These are phyloP conservation scores for Megaceryle alcyon DNA, from an alignment of 2,797 vertebrate genomes.

Conservation along the genomic window DNA sequence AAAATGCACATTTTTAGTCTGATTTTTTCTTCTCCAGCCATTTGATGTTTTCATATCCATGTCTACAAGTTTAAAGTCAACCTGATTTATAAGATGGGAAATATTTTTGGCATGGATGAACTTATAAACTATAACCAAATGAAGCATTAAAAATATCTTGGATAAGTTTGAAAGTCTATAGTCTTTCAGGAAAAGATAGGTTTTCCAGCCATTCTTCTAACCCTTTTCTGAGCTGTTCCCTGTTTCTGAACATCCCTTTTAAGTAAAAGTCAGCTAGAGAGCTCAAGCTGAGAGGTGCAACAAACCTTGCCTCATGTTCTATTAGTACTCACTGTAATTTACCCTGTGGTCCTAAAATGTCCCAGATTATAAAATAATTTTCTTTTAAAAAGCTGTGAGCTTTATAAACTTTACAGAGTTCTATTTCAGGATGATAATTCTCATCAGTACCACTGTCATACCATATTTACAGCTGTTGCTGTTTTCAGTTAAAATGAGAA, in stretches of 20 bases:
- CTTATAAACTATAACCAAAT: neutral
- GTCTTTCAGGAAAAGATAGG: neutral
- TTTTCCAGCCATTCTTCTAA: slow-evolving; percentile 1
- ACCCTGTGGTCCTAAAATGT: neutral
- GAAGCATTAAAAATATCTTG: slow-evolving; percentile 25
- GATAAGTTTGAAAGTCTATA: neutral
- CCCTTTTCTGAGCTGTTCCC: neutral
- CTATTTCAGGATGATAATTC: neutral
- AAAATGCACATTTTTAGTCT: neutral
- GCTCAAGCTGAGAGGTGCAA: neutral
- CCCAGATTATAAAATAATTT: neutral
- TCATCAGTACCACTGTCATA: slow-evolving; percentile 29
- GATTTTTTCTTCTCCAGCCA: neutral
- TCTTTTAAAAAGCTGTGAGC: neutral
- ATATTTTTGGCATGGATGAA: slow-evolving; percentile 17
- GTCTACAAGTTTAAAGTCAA: neutral
- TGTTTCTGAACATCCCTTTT: neutral
- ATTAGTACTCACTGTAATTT: neutral
- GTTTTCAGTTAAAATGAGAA: slow-evolving; percentile 24
- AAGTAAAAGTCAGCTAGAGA: neutral
- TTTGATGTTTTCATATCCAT: neutral
- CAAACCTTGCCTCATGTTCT: neutral
- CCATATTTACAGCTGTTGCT: slow-evolving; percentile 23
- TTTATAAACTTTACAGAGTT: neutral
- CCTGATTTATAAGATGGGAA: slow-evolving; percentile 14